These are phyloP conservation scores for Tursiops truncatus DNA, from an alignment of 2,113 vertebrate genomes.

Conservation along the genomic window DNA sequence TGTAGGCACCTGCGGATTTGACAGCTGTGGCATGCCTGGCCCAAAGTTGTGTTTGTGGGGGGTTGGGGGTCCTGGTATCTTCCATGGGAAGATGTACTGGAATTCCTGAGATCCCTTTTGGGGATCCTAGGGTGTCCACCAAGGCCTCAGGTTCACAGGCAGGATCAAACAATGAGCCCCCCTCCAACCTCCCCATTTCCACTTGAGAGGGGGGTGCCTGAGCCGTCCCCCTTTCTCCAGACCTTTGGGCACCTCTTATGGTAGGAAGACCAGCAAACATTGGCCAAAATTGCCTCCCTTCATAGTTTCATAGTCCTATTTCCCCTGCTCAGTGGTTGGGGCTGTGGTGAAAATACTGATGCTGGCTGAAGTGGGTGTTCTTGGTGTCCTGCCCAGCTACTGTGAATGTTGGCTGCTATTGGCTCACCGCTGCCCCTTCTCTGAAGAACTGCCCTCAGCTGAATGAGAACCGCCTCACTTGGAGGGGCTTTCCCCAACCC, in stretches of 20 bases:
- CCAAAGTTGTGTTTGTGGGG: background rate
- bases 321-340: background rate
- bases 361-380: background rate
- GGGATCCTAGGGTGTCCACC: background rate
- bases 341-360: background rate
- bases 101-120: background rate
- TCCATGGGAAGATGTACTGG: background rate
- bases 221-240: background rate
- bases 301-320: background rate
- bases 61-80: background rate
- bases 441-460: background rate
- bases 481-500: background rate
- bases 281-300: background rate
- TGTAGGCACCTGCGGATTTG: rapidly evolving
- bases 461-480: background rate
- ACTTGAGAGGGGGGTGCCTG: background rate
- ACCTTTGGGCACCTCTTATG: background rate
- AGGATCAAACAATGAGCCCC: background rate
- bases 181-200: background rate
- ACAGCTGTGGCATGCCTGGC: background rate
- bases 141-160: background rate
- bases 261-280: background rate
- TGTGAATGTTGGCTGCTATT: background rate
- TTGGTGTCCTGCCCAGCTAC: background rate
- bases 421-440: background rate